Conservation (phyloP, 2,113 vertebrate genomes). For the Zosterops borbonicus region DNA sequence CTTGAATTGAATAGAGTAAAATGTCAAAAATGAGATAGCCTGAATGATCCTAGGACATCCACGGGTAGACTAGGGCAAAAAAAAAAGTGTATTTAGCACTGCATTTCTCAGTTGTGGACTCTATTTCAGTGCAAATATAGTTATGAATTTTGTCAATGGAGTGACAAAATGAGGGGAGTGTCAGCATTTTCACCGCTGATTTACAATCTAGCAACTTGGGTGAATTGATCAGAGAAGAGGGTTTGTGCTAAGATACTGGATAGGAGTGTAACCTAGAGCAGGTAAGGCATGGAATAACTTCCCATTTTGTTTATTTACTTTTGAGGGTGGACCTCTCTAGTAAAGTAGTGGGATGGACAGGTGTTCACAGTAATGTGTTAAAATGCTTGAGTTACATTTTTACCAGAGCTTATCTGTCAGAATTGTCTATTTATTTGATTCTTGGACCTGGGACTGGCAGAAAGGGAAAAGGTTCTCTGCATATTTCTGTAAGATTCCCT, state of each 20-base stretch:
- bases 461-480: neutral
- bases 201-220: neutral
- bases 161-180: neutral
- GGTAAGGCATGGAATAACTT: neutral
- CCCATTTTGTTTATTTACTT: neutral
- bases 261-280: neutral
- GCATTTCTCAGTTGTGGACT: neutral
- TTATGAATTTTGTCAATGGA: neutral
- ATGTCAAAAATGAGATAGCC: neutral
- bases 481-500: neutral
- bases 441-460: neutral
- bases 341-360: neutral
- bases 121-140: neutral
- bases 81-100: neutral
- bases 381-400: neutral
- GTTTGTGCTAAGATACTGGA: neutral
- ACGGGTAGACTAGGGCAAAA: neutral
- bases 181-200: neutral
- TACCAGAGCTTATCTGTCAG: neutral
- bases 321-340: neutral
- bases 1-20: neutral
- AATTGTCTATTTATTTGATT: neutral
- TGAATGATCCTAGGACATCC: neutral
- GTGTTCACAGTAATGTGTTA: neutral
- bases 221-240: neutral